phyloP scores from a whole-genome alignment of 2,113 vertebrate species.

The Raphicerus campestris region DNA sequence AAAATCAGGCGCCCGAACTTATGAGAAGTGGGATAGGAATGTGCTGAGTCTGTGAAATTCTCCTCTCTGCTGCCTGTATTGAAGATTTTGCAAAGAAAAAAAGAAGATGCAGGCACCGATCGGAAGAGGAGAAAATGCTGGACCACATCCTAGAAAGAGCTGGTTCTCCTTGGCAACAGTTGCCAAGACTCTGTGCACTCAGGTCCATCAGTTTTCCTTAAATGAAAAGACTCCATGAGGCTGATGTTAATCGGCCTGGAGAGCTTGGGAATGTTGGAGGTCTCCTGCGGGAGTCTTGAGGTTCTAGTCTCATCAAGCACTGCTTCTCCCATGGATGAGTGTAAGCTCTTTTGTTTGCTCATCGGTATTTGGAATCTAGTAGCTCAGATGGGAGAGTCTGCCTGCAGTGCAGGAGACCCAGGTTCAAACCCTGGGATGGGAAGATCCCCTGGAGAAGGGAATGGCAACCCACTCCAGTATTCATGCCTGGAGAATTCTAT shows the following conservation, averaged over 20 bases:
- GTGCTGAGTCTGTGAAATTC: slow-evolving; percentile 59
- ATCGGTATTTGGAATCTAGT: not conserved
- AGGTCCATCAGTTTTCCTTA: not conserved
- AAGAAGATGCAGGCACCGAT: not conserved
- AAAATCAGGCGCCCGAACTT: slow-evolving; percentile 30
- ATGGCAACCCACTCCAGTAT: not conserved
- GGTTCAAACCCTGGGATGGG: not conserved
- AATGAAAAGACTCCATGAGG: accelerated
- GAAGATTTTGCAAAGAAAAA: not conserved
- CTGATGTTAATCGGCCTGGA: not conserved
- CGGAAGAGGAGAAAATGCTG: not conserved
- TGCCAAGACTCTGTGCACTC: not conserved
- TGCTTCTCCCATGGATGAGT: not conserved
- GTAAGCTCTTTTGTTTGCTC: not conserved
- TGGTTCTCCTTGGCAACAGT: not conserved
- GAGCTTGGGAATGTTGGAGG: not conserved
- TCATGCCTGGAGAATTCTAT: not conserved
- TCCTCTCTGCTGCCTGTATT: not conserved
- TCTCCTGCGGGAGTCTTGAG: not conserved
- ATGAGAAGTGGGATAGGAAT: slow-evolving; percentile 53
- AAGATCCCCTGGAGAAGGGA: not conserved
- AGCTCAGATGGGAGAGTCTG: not conserved
- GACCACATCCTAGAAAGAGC: not conserved
- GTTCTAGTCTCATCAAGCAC: accelerated
- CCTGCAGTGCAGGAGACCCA: not conserved